Evolutionary conservation across 2,797 vertebrate species (phyloP).

Genomic region (Simalia tracyae): DNA sequence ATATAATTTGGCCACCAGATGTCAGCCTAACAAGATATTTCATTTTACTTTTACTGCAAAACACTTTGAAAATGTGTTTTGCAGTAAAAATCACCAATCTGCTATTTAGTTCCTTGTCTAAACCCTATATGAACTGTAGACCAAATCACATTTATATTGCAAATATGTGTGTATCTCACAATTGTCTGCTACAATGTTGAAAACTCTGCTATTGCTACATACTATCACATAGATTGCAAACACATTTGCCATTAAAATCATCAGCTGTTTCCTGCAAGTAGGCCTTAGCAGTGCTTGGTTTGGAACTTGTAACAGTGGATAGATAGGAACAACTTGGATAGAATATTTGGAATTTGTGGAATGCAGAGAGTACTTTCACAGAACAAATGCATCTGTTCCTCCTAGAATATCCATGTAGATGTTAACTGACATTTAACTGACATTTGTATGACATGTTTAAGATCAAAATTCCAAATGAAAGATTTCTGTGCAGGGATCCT

Average conservation of each 20-base stretch:
- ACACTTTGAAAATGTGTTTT: background rate
- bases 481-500: background rate
- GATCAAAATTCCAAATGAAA: background rate
- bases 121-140: background rate
- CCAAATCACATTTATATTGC: background rate
- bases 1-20: conserved; percentile 4
- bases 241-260: background rate
- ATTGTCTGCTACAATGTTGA: background rate
- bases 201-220: background rate
- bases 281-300: background rate
- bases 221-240: background rate
- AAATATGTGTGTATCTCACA: background rate
- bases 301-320: background rate
- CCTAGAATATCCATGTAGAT: background rate
- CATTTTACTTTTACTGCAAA: background rate
- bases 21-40: background rate
- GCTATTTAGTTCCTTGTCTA: background rate
- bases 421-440: background rate
- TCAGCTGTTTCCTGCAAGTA: background rate
- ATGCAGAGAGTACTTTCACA: background rate
- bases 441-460: background rate
- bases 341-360: background rate
- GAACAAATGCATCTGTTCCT: background rate
- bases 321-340: background rate
- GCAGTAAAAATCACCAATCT: background rate